Conservation (phyloP, 2,888 invertebrate genomes). For the Cataglyphis livida region DNA sequence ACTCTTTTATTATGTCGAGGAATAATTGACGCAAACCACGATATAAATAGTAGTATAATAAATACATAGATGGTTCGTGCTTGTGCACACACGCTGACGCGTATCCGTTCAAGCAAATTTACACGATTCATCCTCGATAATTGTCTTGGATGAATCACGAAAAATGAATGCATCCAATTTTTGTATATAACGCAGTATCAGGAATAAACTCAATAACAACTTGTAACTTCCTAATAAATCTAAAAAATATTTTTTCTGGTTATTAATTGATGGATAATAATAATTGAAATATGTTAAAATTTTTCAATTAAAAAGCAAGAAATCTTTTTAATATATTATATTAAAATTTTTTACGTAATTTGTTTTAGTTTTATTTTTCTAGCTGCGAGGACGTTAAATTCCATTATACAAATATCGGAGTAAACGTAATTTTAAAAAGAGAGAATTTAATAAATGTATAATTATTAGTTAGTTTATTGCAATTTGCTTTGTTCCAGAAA, state of each 20-base stretch:
- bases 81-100: constrained; percentile 18
- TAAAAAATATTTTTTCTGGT: background rate
- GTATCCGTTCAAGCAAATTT: constrained; percentile 29
- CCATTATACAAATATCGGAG: constrained; percentile 48
- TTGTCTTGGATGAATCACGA: constrained; percentile 30
- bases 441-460: background rate
- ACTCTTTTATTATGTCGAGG: constrained; percentile 58
- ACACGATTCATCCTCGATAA: constrained; percentile 37
- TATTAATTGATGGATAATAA: constrained; percentile 50
- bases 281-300: constrained; percentile 47
- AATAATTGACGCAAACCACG: constrained; percentile 57
- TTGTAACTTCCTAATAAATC: background rate
- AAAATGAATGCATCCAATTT: constrained; percentile 33
- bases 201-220: background rate
- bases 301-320: too few relatives aligned
- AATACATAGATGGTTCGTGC: constrained; percentile 33
- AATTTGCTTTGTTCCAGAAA: constrained; percentile 61
- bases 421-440: constrained; percentile 49
- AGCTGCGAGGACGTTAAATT: background rate
- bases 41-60: constrained; percentile 64
- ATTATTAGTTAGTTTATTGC: constrained; percentile 62
- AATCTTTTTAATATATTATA: background rate
- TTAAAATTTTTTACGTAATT: background rate
- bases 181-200: background rate
- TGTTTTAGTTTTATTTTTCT: background rate